A percentile compares a stretch with the other conserved stretches of the same genome.
These are phyloP conservation scores for Torymus texanus DNA, from an alignment of 2,888 invertebrate genomes.

Conservation along the genomic window DNA sequence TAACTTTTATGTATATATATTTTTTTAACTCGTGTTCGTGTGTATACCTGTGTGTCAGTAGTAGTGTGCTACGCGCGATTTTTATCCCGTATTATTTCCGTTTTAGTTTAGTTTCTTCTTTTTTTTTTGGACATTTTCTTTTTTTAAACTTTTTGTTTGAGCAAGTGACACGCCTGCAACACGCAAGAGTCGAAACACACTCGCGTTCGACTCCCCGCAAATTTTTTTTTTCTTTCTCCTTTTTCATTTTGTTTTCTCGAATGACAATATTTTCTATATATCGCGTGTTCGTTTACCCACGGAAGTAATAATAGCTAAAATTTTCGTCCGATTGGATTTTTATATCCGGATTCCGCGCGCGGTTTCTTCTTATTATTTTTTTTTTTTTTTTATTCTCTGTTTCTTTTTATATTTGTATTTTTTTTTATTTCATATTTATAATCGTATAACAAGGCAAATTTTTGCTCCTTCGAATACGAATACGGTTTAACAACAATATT, in stretches of 20 bases:
- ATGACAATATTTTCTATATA: not conserved
- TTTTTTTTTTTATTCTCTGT: too few species aligned
- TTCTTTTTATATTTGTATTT: not conserved
- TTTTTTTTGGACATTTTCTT: slow-evolving; percentile 7
- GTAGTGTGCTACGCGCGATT: slow-evolving; percentile 41
- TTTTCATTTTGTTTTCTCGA: too few species aligned
- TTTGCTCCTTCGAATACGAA: not conserved
- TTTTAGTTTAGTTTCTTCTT: not conserved
- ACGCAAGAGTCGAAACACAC: slow-evolving; percentile 1
- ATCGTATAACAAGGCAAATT: not conserved
- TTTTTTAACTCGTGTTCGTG: not conserved
- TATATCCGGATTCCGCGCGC: too few species aligned
- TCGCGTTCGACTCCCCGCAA: not conserved
- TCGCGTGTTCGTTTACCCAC: not conserved
- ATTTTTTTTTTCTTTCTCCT: not conserved
- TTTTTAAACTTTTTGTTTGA: slow-evolving; percentile 10
- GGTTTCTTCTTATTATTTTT: too few species aligned
- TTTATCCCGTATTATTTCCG: slow-evolving; percentile 3
- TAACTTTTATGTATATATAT: slow-evolving; percentile 3
- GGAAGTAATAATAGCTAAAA: not conserved
- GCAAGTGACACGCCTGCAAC: slow-evolving; percentile 26
- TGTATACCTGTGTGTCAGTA: slow-evolving; percentile 22
- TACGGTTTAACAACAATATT: not conserved
- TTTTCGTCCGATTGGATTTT: not conserved
- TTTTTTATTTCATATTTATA: not conserved